A percentile compares a stretch with the other conserved stretches of the same genome.
Evolutionary conservation across 2,113 vertebrate genomes (phyloP).

Genomic region (Hippocampus barbouri): DNA sequence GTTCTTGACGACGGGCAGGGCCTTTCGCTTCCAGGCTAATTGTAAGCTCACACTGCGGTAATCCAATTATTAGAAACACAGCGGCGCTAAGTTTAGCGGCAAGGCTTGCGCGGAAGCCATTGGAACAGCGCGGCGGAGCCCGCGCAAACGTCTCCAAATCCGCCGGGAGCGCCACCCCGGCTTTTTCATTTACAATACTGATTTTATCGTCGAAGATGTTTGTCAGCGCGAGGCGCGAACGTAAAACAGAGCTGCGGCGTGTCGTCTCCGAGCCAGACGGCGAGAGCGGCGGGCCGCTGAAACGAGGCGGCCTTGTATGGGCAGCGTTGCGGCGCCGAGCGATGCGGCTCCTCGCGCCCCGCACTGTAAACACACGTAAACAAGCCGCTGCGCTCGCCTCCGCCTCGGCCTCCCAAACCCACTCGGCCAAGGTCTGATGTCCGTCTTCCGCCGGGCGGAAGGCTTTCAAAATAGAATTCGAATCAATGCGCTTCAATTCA

Average conservation of each 20-base stretch:
- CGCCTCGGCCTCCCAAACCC: conserved; percentile 43
- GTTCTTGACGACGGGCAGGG: conserved; percentile 35
- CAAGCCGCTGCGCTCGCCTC: conserved; percentile 38
- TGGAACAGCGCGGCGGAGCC: neutral
- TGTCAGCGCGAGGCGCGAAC: conserved; percentile 5
- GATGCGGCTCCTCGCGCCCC: conserved; percentile 54
- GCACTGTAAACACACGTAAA: conserved; percentile 65
- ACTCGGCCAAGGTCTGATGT: conserved; percentile 4
- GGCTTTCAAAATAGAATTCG: too few relatives aligned
- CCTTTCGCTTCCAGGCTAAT: conserved; percentile 34
- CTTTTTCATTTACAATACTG: neutral
- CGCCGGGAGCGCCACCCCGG: neutral
- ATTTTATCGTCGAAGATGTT: conserved; percentile 10
- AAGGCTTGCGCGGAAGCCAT: neutral
- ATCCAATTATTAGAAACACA: conserved; percentile 47
- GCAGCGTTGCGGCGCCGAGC: conserved; percentile 50
- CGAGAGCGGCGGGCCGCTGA: conserved; percentile 15
- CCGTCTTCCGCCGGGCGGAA: too few relatives aligned
- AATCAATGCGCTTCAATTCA: too few relatives aligned
- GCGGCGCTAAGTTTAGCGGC: neutral
- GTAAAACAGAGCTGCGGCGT: conserved; percentile 6
- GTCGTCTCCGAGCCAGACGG: neutral
- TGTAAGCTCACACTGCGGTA: conserved; percentile 28
- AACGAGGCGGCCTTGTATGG: conserved; percentile 71
- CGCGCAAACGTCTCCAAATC: conserved; percentile 1